Evolutionary conservation across 2,888 invertebrate genomes (phyloP).

Genomic region (Palloptera scutellata): DNA sequence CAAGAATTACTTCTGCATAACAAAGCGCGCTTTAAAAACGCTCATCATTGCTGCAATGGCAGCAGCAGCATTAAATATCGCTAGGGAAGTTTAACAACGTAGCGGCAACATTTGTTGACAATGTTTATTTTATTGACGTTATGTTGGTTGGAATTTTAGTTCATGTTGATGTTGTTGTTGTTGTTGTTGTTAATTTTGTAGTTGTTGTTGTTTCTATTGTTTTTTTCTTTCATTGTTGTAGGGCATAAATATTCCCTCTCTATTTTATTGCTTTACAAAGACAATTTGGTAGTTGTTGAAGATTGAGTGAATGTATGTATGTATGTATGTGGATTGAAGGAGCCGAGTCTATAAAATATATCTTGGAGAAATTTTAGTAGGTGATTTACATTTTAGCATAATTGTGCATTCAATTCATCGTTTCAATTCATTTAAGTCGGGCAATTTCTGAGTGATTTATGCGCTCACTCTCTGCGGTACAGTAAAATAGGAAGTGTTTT

Average conservation of each 20-base stretch:
- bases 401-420: conserved; percentile 3
- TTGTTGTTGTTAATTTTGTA: conserved; percentile 8
- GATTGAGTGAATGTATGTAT: no score
- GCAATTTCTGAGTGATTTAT: not conserved
- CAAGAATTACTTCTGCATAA: no score
- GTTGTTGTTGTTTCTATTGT: conserved; percentile 21
- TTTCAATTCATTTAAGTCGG: not conserved
- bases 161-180: not conserved
- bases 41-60: not conserved
- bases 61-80: not conserved
- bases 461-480: not conserved
- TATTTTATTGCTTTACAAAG: no score
- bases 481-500: no score
- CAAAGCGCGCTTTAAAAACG: conserved; percentile 11
- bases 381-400: not conserved
- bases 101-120: conserved; percentile 1
- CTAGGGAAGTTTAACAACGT: no score
- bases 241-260: conserved; percentile 14
- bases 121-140: not conserved
- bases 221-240: conserved; percentile 28
- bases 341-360: no score
- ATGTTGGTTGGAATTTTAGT: conserved; percentile 13
- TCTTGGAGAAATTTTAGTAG: no score
- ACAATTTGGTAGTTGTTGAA: no score
- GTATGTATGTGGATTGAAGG: no score